phyloP scores from a whole-genome alignment of 2,113 vertebrate genomes.

The Corythornis vintsioides region DNA sequence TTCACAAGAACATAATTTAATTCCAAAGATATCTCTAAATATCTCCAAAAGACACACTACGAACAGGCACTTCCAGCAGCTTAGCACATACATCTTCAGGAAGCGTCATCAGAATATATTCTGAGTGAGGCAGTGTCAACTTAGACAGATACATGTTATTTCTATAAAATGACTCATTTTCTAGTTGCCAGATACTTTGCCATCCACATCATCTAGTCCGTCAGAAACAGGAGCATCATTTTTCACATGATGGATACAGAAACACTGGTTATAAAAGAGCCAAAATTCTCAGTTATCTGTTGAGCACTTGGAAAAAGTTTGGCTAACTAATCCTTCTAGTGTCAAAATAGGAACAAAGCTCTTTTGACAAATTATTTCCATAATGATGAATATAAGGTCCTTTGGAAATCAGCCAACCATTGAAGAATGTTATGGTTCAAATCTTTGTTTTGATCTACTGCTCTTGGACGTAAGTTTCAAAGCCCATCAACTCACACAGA shows the following conservation, averaged over 20 bases:
- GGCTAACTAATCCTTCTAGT: not conserved
- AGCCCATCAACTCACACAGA: not conserved
- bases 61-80: slow-evolving; percentile 1
- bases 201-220: not conserved
- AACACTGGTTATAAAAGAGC: not conserved
- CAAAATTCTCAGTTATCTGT: not conserved
- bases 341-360: not conserved
- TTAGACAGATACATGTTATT: not conserved
- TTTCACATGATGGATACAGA: not conserved
- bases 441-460: not conserved
- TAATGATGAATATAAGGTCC: not conserved
- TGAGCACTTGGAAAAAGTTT: not conserved
- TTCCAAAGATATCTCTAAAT: not conserved
- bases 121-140: slow-evolving; percentile 5
- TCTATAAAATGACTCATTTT: slow-evolving; percentile 28
- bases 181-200: not conserved
- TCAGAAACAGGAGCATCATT: not conserved
- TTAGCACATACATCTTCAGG: not conserved
- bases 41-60: not conserved
- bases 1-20: not conserved
- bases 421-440: not conserved
- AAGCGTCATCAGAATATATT: slow-evolving; percentile 2
- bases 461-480: not conserved
- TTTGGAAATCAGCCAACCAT: not conserved
- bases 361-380: not conserved